Evolutionary conservation across 2,113 vertebrate genomes (phyloP).

Genomic region (Galeopterus variegatus): DNA sequence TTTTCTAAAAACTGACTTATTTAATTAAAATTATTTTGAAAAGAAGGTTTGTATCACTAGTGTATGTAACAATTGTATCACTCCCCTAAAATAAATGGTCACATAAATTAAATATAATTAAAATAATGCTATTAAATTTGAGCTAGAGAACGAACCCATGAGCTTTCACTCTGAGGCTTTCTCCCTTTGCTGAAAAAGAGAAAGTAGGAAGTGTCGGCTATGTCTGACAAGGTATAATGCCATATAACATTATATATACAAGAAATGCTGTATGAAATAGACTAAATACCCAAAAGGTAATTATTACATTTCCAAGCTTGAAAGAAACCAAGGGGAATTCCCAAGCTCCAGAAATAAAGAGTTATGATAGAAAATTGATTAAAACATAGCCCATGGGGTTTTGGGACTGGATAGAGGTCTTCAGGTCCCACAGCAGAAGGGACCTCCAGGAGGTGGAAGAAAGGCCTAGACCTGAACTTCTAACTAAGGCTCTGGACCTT

Average conservation of each 20-base stretch:
- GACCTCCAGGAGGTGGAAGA: not conserved
- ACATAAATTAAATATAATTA: not conserved
- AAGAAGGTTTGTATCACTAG: not conserved
- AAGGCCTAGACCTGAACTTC: not conserved
- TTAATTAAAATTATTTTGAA: slow-evolving; percentile 45
- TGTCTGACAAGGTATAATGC: not conserved
- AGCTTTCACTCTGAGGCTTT: not conserved
- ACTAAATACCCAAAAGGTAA: not conserved
- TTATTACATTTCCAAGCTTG: not conserved
- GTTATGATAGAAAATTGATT: not conserved
- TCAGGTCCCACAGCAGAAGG: not conserved
- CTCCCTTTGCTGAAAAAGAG: not conserved
- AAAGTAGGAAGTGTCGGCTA: not conserved
- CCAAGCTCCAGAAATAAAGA: not conserved
- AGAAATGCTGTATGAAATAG: not conserved
- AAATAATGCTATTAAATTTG: slow-evolving; percentile 26
- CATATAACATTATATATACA: not conserved
- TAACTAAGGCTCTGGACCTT: not conserved
- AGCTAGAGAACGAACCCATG: not conserved
- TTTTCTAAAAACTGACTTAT: slow-evolving; percentile 35
- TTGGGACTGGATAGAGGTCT: not conserved
- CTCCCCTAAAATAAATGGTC: not conserved
- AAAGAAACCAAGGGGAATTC: not conserved
- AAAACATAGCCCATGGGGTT: not conserved
- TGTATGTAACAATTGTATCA: not conserved